A percentile compares a stretch with the other conserved stretches of the same genome.
phyloP scores from a whole-genome alignment of 2,888 invertebrate species.

The Callyntrura guangdongensis region DNA sequence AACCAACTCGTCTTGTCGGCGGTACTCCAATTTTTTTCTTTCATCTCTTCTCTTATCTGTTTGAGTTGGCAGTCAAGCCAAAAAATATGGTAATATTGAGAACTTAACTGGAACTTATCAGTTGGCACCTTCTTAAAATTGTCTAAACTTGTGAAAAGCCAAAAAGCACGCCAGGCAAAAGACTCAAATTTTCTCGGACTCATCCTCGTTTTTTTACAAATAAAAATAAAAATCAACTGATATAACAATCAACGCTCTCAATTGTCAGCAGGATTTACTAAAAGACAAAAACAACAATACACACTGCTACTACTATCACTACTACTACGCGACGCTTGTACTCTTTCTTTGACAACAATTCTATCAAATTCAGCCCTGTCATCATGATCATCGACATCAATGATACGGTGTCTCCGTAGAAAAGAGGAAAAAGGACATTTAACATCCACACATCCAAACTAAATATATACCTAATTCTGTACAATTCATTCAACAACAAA shows the following conservation, averaged over 20 bases:
- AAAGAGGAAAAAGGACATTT: conserved; percentile 9
- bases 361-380: conserved; percentile 54
- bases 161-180: conserved; percentile 10
- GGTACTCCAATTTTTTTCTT: neutral
- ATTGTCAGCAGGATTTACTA: conserved; percentile 39
- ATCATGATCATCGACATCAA: conserved; percentile 28
- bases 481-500: conserved; percentile 52
- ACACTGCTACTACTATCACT: too few relatives aligned
- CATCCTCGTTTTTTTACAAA: conserved; percentile 44
- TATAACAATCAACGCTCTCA: conserved; percentile 23
- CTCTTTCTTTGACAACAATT: conserved; percentile 30
- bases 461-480: conserved; percentile 9
- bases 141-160: neutral
- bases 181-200: neutral
- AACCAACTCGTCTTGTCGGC: neutral
- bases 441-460: neutral
- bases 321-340: neutral
- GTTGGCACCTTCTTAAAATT: conserved; percentile 64
- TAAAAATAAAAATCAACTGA: conserved; percentile 27
- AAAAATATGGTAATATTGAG: conserved; percentile 44
- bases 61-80: conserved; percentile 58
- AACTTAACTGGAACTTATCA: conserved; percentile 67
- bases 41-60: conserved; percentile 9
- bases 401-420: conserved; percentile 17
- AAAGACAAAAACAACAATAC: neutral